Evolutionary conservation across 2,797 vertebrate species (phyloP), one percentile per base, ranked within the genome.

Genomic region (Anas bahamensis): DNA sequence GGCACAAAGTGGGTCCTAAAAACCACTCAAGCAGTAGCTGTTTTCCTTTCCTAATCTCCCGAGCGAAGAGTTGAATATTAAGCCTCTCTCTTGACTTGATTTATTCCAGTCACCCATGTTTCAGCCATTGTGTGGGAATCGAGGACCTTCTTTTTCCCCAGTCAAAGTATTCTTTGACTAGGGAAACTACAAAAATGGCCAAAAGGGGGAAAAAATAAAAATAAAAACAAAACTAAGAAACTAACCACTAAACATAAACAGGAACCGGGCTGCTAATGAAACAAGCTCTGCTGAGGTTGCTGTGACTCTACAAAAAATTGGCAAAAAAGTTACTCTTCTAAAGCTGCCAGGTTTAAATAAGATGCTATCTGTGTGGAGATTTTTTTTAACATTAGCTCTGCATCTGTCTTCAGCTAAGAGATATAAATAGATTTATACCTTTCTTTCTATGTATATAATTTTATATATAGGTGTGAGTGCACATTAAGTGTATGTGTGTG

Each of bases 361-460:
- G 71, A 74, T 46, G 39, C 44, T 94, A 33, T 78, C 86, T 15
- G 5, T 17, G 0, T 26, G 24, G 70, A 56, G 21, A 16, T 46
- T 89, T 50, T 50, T 50, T 63, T 60, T 41, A 90, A 39, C 24
- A 21, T 83, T 56, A 95, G 66, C 44, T 72, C 65, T 44, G 74
- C 35, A 10, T 83, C 70, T 89, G 72, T 69, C 52, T 82, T 80
- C 42, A 33, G 59, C 63, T 78, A 31, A 29, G 63, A 23, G 50
- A 61, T 81, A 81, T 83, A 94, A 95, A 93, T 88, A 95, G 93
- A 95, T 86, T 85, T 83, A 64, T 50, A 83, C 73, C 63, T 66
- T 78, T 91, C 14, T 61, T 17, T 75, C 48, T 55, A 9, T 18
- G 16, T 85, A 4, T 59, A 4, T 59, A 46, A 29, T 81, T 48